phyloP scores from a whole-genome alignment of 2,113 vertebrate species.

The Sprattus sprattus region DNA sequence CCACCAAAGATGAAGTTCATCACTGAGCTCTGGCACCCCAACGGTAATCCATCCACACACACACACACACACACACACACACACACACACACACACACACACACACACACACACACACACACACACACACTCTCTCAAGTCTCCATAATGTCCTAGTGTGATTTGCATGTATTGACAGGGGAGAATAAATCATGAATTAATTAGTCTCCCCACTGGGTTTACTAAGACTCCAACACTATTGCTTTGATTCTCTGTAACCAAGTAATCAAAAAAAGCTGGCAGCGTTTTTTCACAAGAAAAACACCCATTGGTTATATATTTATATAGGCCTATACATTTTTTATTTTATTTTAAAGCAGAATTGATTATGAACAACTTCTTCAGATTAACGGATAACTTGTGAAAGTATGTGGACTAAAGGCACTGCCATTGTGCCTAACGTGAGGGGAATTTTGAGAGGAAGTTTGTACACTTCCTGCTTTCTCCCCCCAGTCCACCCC shows the following conservation, averaged over 20 bases:
- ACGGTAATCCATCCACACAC: slow-evolving; percentile 55
- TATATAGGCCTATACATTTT: too few species aligned
- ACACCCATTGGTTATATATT: not conserved
- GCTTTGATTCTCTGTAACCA: not conserved
- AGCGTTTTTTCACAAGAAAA: not conserved
- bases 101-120: not conserved
- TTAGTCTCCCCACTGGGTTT: not conserved
- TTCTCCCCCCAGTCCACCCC: too few species aligned
- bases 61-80: not conserved
- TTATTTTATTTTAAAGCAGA: not conserved
- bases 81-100: not conserved
- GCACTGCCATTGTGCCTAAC: not conserved
- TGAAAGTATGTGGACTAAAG: not conserved
- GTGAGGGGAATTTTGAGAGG: too few species aligned
- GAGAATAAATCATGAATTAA: not conserved
- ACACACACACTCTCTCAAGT: not conserved
- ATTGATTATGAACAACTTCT: not conserved
- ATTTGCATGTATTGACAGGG: not conserved
- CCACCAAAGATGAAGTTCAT: slow-evolving; percentile 77
- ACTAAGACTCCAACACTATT: not conserved
- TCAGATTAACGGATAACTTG: not conserved
- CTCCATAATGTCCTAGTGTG: not conserved
- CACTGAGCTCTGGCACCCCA: slow-evolving; percentile 77
- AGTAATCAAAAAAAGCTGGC: not conserved
- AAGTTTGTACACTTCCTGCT: too few species aligned